Evolutionary conservation across 2,797 vertebrate genomes (phyloP).

Genomic region (Xenentodon cancila): DNA sequence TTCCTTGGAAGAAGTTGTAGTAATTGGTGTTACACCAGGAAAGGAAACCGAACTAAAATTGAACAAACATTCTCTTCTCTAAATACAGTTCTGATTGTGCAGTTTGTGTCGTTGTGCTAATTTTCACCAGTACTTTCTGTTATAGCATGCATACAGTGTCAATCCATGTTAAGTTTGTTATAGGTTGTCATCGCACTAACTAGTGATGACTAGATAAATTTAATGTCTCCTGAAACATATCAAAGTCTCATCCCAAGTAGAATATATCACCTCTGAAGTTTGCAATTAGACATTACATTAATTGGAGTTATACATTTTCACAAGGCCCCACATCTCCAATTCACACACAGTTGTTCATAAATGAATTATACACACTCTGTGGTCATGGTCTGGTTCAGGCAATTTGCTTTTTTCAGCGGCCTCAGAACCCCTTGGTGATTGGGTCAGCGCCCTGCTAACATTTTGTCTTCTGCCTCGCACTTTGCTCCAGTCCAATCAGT

Average conservation of each 20-base stretch:
- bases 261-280: neutral
- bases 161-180: neutral
- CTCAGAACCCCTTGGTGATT: slow-evolving; percentile 16
- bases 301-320: slow-evolving; percentile 8
- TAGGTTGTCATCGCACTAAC: neutral
- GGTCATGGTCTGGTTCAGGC: slow-evolving; percentile 23
- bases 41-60: no score
- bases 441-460: slow-evolving; percentile 3
- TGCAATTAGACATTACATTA: slow-evolving; percentile 5
- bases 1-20: neutral
- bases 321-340: neutral
- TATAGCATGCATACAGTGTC: neutral
- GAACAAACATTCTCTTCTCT: no score
- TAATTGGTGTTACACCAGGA: no score
- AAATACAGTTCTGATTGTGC: neutral
- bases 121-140: neutral
- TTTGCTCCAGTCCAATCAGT: slow-evolving; percentile 41
- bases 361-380: slow-evolving; percentile 18
- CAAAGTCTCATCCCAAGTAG: neutral
- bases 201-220: neutral
- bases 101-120: neutral
- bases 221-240: neutral
- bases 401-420: slow-evolving; percentile 31
- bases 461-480: slow-evolving; percentile 22
- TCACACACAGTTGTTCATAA: slow-evolving; percentile 14